Percentiles rank a stretch among this genome's conserved stretches.
phyloP scores from a whole-genome alignment of 2,888 invertebrate species.

The Scaptodrosophila latifasciaeformis region DNA sequence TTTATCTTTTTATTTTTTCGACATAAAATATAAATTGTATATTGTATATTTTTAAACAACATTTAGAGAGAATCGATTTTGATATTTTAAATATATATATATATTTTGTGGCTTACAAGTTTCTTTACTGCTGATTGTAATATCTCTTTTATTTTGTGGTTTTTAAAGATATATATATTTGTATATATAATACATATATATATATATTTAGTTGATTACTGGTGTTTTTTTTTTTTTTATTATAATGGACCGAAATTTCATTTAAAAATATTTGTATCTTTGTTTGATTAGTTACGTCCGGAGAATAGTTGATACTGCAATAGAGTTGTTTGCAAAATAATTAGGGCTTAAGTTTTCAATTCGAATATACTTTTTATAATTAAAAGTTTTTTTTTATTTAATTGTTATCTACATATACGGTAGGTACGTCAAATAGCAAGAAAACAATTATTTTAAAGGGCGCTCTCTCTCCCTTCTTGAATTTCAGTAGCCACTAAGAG shows the following conservation, averaged over 20 bases:
- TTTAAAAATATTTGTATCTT: slow-evolving; percentile 47
- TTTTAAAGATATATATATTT: slow-evolving; percentile 22
- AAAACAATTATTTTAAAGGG: not conserved
- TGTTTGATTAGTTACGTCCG: slow-evolving; percentile 78
- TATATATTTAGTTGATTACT: slow-evolving; percentile 50
- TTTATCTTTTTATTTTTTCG: slow-evolving; percentile 1
- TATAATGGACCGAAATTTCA: slow-evolving; percentile 63
- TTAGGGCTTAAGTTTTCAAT: no score
- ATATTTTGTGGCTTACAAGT: slow-evolving; percentile 53
- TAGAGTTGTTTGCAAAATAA: slow-evolving; percentile 73
- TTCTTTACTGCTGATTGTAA: slow-evolving; percentile 24
- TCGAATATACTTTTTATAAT: no score
- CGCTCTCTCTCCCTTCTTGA: not conserved
- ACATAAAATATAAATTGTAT: not conserved
- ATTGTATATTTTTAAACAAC: slow-evolving; percentile 24
- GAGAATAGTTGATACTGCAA: slow-evolving; percentile 83
- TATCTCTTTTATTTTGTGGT: slow-evolving; percentile 10
- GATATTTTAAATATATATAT: slow-evolving; percentile 28
- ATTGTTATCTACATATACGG: slow-evolving; percentile 15
- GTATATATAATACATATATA: slow-evolving; percentile 21
- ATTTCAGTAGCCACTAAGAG: not conserved
- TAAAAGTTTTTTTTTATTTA: slow-evolving; percentile 56
- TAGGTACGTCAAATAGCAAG: not conserved
- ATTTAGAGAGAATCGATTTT: slow-evolving; percentile 43
- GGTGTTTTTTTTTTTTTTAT: slow-evolving; percentile 40